Conservation (phyloP, 2,797 vertebrate genomes). For the Decapterus maruadsi region DNA sequence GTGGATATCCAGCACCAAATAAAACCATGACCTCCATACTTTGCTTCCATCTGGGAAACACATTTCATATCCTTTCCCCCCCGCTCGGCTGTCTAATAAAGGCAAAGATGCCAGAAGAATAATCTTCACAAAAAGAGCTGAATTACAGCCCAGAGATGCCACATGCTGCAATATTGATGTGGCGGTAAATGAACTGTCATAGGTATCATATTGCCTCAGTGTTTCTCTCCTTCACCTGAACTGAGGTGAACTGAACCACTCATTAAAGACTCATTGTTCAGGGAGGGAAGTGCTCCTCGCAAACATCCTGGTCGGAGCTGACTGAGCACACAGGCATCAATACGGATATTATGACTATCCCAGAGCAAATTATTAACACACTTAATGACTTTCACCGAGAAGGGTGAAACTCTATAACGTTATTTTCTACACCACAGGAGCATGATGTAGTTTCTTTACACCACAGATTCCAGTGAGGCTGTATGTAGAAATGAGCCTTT, state of each 20-base stretch:
- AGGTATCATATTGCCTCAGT: conserved; percentile 77
- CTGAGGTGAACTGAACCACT: conserved; percentile 67
- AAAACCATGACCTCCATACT: not conserved
- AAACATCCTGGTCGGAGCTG: conserved; percentile 58
- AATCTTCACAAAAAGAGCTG: conserved; percentile 20
- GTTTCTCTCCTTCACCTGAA: conserved; percentile 74
- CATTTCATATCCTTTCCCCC: not conserved
- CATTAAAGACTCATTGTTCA: conserved; percentile 75
- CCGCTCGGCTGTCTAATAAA: conserved; percentile 12
- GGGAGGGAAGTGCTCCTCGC: conserved; percentile 58
- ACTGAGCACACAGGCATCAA: conserved; percentile 37
- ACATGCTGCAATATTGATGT: conserved; percentile 80
- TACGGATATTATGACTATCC: conserved; percentile 36
- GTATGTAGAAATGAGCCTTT: not conserved
- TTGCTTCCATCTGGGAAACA: not conserved
- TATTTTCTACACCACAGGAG: not conserved
- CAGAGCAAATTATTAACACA: conserved; percentile 39
- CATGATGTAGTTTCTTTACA: not conserved
- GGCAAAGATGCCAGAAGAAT: conserved; percentile 6
- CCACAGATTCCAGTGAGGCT: not conserved
- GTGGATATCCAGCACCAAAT: not conserved
- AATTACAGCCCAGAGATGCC: conserved; percentile 57
- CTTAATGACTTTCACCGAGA: conserved; percentile 28
- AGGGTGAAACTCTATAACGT: not conserved
- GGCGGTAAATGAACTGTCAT: conserved; percentile 73